These are phyloP conservation scores for Gymnocephalus cernua DNA, from an alignment of 2,113 vertebrate genomes.

Conservation along the genomic window DNA sequence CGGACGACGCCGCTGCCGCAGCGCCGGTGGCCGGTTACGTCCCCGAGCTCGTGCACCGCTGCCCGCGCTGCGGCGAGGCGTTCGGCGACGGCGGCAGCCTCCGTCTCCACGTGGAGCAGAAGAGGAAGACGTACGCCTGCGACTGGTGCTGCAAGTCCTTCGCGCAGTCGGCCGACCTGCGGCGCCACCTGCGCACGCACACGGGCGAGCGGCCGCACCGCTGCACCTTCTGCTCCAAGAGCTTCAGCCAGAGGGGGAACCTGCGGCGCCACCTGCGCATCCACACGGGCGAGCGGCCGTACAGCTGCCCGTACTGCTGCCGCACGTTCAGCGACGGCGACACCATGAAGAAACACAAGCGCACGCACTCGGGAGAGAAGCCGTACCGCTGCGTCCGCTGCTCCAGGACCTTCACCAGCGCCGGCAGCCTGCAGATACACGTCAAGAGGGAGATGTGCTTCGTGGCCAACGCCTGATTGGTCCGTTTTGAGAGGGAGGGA, in stretches of 20 bases:
- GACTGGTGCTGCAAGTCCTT: slow-evolving; percentile 85
- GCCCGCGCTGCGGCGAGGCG: slow-evolving; percentile 77
- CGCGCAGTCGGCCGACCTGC: slow-evolving; percentile 82
- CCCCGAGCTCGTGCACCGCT: slow-evolving; percentile 61
- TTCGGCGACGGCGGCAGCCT: slow-evolving; percentile 72
- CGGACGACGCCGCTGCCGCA: rapidly evolving
- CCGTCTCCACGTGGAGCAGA: slow-evolving; percentile 78
- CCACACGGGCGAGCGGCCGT: slow-evolving; percentile 82
- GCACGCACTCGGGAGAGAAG: slow-evolving; percentile 75
- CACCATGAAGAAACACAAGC: slow-evolving; percentile 81
- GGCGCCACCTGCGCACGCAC: slow-evolving; percentile 84
- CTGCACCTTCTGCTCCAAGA: slow-evolving; percentile 83
- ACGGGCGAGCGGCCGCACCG: slow-evolving; percentile 83
- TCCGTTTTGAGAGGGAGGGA: no score
- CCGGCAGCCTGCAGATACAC: slow-evolving; percentile 71
- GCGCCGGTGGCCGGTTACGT: neutral
- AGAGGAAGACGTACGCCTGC: slow-evolving; percentile 79
- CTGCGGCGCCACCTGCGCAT: slow-evolving; percentile 80
- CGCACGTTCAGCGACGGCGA: slow-evolving; percentile 80
- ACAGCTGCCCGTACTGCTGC: slow-evolving; percentile 78
- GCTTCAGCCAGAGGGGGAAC: slow-evolving; percentile 84
- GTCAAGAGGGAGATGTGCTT: slow-evolving; percentile 71
- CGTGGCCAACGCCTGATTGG: slow-evolving; percentile 42
- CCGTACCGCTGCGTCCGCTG: slow-evolving; percentile 70
- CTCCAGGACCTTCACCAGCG: slow-evolving; percentile 55